Conservation (phyloP, 1,140 invertebrate species). For the Homalodisca vitripennis region DNA sequence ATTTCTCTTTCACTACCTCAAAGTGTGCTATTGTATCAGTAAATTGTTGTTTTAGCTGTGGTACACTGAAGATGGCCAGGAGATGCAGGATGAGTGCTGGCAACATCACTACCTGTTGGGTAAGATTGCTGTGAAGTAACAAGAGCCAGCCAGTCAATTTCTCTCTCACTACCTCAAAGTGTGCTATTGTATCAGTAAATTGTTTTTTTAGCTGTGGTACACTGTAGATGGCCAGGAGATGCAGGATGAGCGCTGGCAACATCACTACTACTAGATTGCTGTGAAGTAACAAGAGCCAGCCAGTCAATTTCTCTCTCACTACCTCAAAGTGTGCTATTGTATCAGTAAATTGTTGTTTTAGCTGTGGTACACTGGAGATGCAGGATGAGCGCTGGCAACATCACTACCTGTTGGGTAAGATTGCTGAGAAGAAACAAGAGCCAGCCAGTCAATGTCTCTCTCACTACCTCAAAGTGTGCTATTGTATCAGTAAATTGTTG, state of each 20-base stretch:
- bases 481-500: too few relatives aligned
- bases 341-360: too few relatives aligned
- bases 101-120: constrained; percentile 88
- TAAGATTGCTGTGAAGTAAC: constrained; percentile 84
- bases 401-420: constrained; percentile 92
- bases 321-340: constrained; percentile 69
- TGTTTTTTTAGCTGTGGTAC: constrained; percentile 21
- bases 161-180: constrained; percentile 76
- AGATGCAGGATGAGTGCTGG: constrained; percentile 78
- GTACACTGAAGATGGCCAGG: constrained; percentile 50
- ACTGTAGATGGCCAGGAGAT: constrained; percentile 54
- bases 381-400: constrained; percentile 84
- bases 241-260: constrained; percentile 82
- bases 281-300: constrained; percentile 78
- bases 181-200: too few relatives aligned
- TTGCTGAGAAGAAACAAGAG: constrained; percentile 77
- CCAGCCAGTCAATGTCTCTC: constrained; percentile 71
- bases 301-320: constrained; percentile 74
- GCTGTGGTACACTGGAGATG: constrained; percentile 46
- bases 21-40: too few relatives aligned
- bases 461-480: constrained; percentile 75
- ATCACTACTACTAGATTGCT: constrained; percentile 85
- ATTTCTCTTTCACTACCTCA: constrained; percentile 76
- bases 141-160: constrained; percentile 68
- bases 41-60: constrained; percentile 22